Conservation (phyloP, 2,888 invertebrate genomes). For the Helobdella robusta region DNA sequence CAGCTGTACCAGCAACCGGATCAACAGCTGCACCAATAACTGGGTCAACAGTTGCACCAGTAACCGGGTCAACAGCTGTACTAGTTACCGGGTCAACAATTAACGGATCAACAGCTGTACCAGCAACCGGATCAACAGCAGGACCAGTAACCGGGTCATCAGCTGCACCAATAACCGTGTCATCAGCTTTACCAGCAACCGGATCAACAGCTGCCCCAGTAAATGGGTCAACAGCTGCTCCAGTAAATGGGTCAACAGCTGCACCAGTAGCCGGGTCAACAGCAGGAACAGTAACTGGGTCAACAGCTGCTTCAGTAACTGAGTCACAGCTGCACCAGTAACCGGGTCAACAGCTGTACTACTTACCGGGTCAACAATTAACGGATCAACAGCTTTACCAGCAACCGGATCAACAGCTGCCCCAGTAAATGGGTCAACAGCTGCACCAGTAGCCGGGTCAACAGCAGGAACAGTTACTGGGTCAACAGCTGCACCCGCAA, state of each 20-base stretch:
- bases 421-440: not conserved
- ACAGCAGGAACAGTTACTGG: not conserved
- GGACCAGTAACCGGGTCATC: too few relatives aligned
- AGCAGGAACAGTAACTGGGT: too few relatives aligned
- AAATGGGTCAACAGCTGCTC: too few relatives aligned
- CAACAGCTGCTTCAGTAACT: too few relatives aligned
- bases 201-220: too few relatives aligned
- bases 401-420: slow-evolving; percentile 6
- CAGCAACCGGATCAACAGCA: too few relatives aligned
- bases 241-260: too few relatives aligned
- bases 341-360: not conserved
- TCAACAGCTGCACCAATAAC: slow-evolving; percentile 3
- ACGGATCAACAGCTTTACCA: not conserved
- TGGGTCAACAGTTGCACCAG: too few relatives aligned
- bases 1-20: not conserved
- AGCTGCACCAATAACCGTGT: not conserved
- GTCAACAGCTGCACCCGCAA: slow-evolving; percentile 7
- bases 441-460: not conserved
- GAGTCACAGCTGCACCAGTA: not conserved
- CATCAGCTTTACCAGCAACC: not conserved
- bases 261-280: too few relatives aligned
- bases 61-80: not conserved
- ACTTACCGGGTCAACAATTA: not conserved
- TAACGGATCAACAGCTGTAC: too few relatives aligned
- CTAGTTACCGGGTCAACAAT: too few relatives aligned